phyloP scores from a whole-genome alignment of 2,888 invertebrate genomes.

The Conus canariensis region DNA sequence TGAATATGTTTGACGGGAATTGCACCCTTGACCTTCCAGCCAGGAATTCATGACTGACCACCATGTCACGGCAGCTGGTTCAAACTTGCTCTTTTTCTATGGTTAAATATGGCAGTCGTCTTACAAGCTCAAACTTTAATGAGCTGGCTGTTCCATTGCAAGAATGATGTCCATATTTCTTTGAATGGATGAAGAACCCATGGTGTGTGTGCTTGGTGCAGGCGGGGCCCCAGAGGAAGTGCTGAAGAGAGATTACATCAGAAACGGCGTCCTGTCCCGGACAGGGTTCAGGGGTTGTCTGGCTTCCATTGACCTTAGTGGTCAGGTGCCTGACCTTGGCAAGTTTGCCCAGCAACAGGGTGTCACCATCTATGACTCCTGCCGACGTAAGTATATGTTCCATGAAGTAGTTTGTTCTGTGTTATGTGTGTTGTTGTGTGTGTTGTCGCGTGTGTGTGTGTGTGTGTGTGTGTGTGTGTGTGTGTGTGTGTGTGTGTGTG shows the following conservation, averaged over 20 bases:
- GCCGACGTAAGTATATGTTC: slow-evolving; percentile 36
- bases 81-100: too few relatives aligned
- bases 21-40: too few relatives aligned
- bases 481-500: slow-evolving; percentile 14
- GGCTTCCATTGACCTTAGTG: slow-evolving; percentile 71
- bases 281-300: slow-evolving; percentile 75
- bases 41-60: too few relatives aligned
- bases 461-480: slow-evolving; percentile 12
- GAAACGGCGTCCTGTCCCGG: slow-evolving; percentile 61
- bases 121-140: too few relatives aligned
- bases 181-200: too few relatives aligned
- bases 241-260: slow-evolving; percentile 56
- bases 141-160: too few relatives aligned
- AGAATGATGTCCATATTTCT: too few relatives aligned
- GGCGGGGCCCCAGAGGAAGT: slow-evolving; percentile 71
- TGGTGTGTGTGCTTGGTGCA: slow-evolving; percentile 36
- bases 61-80: too few relatives aligned
- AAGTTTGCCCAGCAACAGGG: slow-evolving; percentile 50
- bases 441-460: not conserved
- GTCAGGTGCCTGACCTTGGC: slow-evolving; percentile 64
- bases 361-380: slow-evolving; percentile 40
- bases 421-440: too few relatives aligned
- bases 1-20: too few relatives aligned
- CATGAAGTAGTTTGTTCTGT: not conserved
- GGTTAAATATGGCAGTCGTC: too few relatives aligned